Base-by-base conservation (phyloP, 2,888 invertebrate species). In the Trimorus sp. region DNA sequence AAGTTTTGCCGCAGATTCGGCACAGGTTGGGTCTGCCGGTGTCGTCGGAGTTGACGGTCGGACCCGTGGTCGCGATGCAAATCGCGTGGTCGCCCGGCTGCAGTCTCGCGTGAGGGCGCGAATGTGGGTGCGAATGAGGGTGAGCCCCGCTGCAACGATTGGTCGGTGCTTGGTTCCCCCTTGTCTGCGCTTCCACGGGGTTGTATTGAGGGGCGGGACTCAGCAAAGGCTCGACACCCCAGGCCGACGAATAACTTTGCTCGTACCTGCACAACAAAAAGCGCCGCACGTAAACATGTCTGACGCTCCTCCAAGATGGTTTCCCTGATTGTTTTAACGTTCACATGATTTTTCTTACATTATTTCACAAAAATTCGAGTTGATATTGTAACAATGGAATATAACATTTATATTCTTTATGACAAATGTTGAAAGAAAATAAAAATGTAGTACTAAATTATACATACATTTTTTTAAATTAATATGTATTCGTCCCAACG, bases 1-100 rank as follows among this genome's bases (percentile, higher is more conserved):
- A 98, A 0, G 98, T 98, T 93, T 99, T 99, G 85, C 98, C 98
- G 90, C 98, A 99, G 83, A 98, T 97, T 38, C 98, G 94, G 89
- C 98, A 99, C 49, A 98, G 94, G 92, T 98, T 98, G 0, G 97
- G 96, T 88, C 96, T 95, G 83, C 95, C 94, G 86, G 96, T 96
- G 84, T 96, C 96, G n/a, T 95, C 96, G 45, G 92, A 92, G 84
- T 94, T 94, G 49, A 93, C 90, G 7, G 93, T 92, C 38, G 93
- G 93, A 91, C 92, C 38, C 91, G 88, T 92, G 91, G 83, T 87
- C 90, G 93, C 36, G 92, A 90, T 49, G 93, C 92, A 56, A 92
- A 92, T 87, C 93, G 92, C 87, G 93, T 94, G 88, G 92, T 87
- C 89, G 92, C 53, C 83, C 76, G 85, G 76, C 86, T 87, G 89